Conservation (phyloP, 2,113 vertebrate genomes). For the Lucifuga dentata region DNA sequence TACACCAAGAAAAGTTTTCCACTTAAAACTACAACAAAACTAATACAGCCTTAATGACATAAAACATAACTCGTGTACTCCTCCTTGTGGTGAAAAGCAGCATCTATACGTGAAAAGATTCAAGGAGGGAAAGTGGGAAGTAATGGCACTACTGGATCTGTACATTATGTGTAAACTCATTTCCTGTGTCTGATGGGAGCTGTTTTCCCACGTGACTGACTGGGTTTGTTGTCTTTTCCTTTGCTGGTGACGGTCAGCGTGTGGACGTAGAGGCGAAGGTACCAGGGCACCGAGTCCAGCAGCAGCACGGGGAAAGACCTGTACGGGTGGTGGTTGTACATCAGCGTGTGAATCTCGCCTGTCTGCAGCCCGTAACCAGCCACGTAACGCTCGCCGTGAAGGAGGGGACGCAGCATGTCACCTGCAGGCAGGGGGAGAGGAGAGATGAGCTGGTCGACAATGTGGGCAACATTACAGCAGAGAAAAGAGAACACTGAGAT, state of each 20-base stretch:
- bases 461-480: not conserved
- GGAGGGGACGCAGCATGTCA: conserved; percentile 85
- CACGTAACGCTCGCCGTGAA: conserved; percentile 93
- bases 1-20: too few relatives aligned
- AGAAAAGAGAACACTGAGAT: too few relatives aligned
- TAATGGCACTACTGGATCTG: too few relatives aligned
- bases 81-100: conserved; percentile 50
- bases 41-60: not conserved
- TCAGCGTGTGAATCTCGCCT: conserved; percentile 92
- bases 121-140: too few relatives aligned
- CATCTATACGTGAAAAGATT: not conserved
- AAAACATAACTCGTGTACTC: conserved; percentile 31
- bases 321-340: conserved; percentile 94
- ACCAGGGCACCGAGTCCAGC: conserved; percentile 95
- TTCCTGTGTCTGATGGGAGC: too few relatives aligned
- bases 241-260: conserved; percentile 93
- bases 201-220: conserved; percentile 78
- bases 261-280: conserved; percentile 94
- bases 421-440: conserved; percentile 66
- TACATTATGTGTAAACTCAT: too few relatives aligned
- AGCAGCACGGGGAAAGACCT: conserved; percentile 93
- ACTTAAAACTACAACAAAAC: not conserved
- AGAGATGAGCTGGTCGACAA: not conserved
- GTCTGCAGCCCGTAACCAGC: conserved; percentile 93
- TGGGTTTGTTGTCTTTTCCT: conserved; percentile 93